Conservation (phyloP, 1,140 invertebrate species). For the Aphelinus certus region DNA sequence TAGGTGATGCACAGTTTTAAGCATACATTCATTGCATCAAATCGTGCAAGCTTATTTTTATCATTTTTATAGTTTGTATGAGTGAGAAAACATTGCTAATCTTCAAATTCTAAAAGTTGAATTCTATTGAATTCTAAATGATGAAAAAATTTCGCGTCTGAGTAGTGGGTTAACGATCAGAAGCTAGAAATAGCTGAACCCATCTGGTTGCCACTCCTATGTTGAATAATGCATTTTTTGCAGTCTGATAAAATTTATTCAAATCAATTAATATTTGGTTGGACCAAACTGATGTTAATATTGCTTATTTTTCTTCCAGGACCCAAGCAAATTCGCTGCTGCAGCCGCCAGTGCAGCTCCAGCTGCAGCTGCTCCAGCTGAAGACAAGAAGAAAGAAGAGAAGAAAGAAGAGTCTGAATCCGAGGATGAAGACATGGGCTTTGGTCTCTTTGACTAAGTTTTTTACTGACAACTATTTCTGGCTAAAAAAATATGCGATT, state of each 20-base stretch:
- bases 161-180: conserved; percentile 48
- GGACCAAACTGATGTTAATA: conserved; percentile 14
- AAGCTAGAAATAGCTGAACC: conserved; percentile 67
- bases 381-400: conserved; percentile 76
- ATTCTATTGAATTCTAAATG: conserved; percentile 42
- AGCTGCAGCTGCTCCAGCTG: conserved; percentile 70
- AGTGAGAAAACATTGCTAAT: too few species aligned
- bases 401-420: conserved; percentile 83
- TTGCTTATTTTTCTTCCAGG: conserved; percentile 68
- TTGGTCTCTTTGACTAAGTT: conserved; percentile 92
- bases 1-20: too few species aligned
- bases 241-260: conserved; percentile 47
- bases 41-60: too few species aligned
- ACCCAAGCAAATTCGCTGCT: conserved; percentile 92
- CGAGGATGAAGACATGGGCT: conserved; percentile 97
- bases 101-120: too few species aligned
- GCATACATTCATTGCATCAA: too few species aligned
- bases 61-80: too few species aligned
- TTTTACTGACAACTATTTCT: conserved; percentile 3
- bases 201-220: conserved; percentile 51
- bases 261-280: conserved; percentile 15
- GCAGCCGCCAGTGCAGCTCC: conserved; percentile 72
- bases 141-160: conserved; percentile 53
- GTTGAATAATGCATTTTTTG: conserved; percentile 49
- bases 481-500: conserved; percentile 14